Evolutionary conservation across 1,140 invertebrate species (phyloP).

Genomic region (Drosophila baimaii): DNA sequence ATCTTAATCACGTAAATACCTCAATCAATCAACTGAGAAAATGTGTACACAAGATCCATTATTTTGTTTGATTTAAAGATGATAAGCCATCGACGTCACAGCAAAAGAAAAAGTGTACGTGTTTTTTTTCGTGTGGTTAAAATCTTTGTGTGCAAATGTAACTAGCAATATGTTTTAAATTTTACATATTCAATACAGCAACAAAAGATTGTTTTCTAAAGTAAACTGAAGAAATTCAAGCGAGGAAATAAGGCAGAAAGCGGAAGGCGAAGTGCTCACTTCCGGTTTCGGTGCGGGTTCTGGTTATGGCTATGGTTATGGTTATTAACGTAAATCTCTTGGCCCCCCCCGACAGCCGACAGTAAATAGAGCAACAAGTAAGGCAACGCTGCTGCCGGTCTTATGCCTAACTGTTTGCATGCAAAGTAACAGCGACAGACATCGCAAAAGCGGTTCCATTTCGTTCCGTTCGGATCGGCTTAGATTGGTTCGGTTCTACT

Average conservation of each 20-base stretch:
- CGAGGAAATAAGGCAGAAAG: background rate
- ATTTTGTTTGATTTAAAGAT: background rate
- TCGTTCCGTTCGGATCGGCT: slow-evolving; percentile 36
- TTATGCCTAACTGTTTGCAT: slow-evolving; percentile 64
- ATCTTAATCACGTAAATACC: slow-evolving; percentile 9
- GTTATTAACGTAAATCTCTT: slow-evolving; percentile 55
- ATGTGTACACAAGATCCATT: slow-evolving; percentile 7
- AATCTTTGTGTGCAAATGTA: background rate
- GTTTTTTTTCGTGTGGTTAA: background rate
- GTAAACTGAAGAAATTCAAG: slow-evolving; percentile 7
- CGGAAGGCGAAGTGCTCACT: slow-evolving; percentile 32
- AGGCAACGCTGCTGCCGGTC: slow-evolving; percentile 22
- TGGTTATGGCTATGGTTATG: slow-evolving; percentile 22
- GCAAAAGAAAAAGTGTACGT: background rate
- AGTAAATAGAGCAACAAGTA: slow-evolving; percentile 76
- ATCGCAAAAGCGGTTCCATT: slow-evolving; percentile 26
- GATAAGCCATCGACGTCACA: background rate
- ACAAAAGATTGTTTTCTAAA: slow-evolving; percentile 25
- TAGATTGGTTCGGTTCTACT: slow-evolving; percentile 33
- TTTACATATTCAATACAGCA: background rate
- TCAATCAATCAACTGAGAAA: slow-evolving; percentile 16
- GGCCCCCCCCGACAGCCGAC: slow-evolving; percentile 45
- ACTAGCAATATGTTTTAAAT: background rate
- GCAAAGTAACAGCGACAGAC: slow-evolving; percentile 62
- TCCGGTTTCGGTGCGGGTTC: slow-evolving; percentile 36